Percentiles rank a stretch among this genome's conserved stretches.
Evolutionary conservation across 2,797 vertebrate genomes (phyloP).

Genomic region (Petrocephalus sullivani): DNA sequence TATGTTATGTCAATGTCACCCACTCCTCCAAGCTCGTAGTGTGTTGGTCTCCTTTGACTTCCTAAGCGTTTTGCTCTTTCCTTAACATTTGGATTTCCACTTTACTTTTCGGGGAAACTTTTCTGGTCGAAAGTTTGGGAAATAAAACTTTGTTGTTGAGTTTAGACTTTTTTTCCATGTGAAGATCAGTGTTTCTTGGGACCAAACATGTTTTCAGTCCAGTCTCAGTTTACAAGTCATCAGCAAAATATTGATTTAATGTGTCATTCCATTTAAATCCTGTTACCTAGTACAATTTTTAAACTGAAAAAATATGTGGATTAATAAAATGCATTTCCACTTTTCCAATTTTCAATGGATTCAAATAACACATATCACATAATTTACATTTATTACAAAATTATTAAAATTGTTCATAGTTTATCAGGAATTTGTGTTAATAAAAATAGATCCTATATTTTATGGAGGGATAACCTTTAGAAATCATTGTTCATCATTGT

Average conservation of each 20-base stretch:
- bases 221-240: neutral
- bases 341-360: neutral
- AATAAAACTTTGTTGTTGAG: constrained; percentile 27
- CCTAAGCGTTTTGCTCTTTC: constrained; percentile 43
- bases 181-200: neutral
- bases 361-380: neutral
- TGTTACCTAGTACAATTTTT: neutral
- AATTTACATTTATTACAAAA: neutral
- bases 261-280: neutral
- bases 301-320: neutral
- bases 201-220: neutral
- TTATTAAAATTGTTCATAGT: neutral
- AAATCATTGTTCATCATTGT: neutral
- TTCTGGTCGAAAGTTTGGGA: constrained; percentile 48
- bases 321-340: neutral
- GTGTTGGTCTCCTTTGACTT: constrained; percentile 60
- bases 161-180: neutral
- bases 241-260: neutral
- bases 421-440: neutral
- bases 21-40: constrained; percentile 15
- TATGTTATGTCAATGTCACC: constrained; percentile 13
- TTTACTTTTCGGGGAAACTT: constrained; percentile 6
- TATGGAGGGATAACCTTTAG: neutral
- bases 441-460: neutral
- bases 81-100: constrained; percentile 27